Evolutionary conservation across 2,888 invertebrate species (phyloP).

Genomic region (Trissoscelio sp.): DNA sequence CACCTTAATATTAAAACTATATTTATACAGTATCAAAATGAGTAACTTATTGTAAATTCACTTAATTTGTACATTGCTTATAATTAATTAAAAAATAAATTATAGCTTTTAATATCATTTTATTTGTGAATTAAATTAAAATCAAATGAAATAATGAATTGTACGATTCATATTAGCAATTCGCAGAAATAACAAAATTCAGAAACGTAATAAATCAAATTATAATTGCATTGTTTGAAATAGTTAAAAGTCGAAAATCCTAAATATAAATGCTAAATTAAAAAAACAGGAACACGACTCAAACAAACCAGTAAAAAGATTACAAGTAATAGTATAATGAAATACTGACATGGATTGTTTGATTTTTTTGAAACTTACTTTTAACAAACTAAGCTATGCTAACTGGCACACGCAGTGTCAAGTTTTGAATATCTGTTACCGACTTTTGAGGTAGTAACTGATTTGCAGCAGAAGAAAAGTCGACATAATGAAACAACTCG

Average conservation of each 20-base stretch:
- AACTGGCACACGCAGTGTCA: slow-evolving; percentile 38
- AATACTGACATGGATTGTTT: slow-evolving; percentile 57
- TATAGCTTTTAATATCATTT: no score
- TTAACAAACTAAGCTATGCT: slow-evolving; percentile 38
- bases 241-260: neutral
- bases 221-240: neutral
- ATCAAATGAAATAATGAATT: no score
- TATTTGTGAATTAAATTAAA: no score
- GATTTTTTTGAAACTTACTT: slow-evolving; percentile 1
- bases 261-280: slow-evolving; percentile 27
- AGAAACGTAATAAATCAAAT: no score
- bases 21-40: slow-evolving; percentile 12
- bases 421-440: slow-evolving; percentile 76
- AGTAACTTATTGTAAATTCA: slow-evolving; percentile 12
- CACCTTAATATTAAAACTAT: slow-evolving; percentile 9
- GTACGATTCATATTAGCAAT: no score
- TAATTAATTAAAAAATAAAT: no score
- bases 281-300: slow-evolving; percentile 34
- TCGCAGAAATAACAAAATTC: no score
- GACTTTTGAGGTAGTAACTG: slow-evolving; percentile 78
- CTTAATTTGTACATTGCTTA: slow-evolving; percentile 13
- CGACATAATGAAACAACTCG: slow-evolving; percentile 89
- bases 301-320: slow-evolving; percentile 10
- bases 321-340: slow-evolving; percentile 34
- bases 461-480: slow-evolving; percentile 85